phyloP scores from a whole-genome alignment of 2,797 vertebrate genomes.

The Channallabes apus region DNA sequence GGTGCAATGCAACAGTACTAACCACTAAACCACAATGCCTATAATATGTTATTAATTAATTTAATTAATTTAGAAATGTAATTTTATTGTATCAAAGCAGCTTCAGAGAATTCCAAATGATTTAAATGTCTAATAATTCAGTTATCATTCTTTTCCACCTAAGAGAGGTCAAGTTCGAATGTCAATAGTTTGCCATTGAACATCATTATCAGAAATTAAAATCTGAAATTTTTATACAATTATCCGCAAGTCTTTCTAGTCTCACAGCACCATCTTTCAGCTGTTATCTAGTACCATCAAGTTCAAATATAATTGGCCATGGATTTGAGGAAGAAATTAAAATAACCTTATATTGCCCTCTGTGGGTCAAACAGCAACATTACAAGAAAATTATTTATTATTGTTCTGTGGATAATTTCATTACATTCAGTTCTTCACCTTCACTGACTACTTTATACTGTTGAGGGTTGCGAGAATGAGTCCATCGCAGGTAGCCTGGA shows the following conservation, averaged over 20 bases:
- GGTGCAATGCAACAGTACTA: too few relatives aligned
- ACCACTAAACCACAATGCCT: too few relatives aligned
- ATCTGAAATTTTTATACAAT: not conserved
- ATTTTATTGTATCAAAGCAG: not conserved
- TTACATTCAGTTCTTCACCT: not conserved
- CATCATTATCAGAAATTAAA: not conserved
- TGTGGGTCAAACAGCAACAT: constrained; percentile 38
- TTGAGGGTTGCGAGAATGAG: not conserved
- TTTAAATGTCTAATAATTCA: not conserved
- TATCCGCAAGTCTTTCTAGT: not conserved
- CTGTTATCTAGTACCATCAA: not conserved
- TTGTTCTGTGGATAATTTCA: not conserved
- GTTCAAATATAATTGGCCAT: not conserved
- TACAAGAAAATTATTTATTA: not conserved
- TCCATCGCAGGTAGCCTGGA: not conserved
- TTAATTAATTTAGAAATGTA: not conserved
- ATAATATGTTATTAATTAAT: not conserved
- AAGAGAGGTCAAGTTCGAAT: not conserved
- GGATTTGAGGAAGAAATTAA: not conserved
- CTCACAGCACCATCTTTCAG: constrained; percentile 26
- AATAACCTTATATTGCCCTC: constrained; percentile 53
- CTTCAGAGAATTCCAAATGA: not conserved
- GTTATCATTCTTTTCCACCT: not conserved
- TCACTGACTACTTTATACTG: not conserved
- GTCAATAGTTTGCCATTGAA: not conserved